Evolutionary conservation across 2,797 vertebrate genomes (phyloP), one percentile per base, ranked within the genome.

Genomic region (Parauchenoglanis ngamensis): DNA sequence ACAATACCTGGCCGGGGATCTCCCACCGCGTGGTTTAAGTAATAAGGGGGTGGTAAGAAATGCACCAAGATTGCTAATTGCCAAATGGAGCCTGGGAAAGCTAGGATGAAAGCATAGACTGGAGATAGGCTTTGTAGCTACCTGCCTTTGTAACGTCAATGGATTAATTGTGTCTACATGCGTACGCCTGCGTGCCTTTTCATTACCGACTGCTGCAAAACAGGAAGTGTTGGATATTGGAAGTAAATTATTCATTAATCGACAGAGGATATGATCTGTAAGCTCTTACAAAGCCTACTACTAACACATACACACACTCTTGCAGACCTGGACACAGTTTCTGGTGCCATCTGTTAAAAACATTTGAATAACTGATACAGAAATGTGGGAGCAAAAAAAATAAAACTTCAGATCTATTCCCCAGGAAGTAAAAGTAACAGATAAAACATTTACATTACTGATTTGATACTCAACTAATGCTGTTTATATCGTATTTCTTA

Each of bases 331-430:
- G 86, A 88, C 86, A 88, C 57, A 56, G 85, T 68, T 61, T 85
- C 73, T 65, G 59, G 46, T 88, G 21, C 80, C 87, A 90, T 90
- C 90, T 88, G 85, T 88, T 89, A 87, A 78, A 86, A 88, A 82
- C 75, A 92, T 93, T 93, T 93, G 92, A 93, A 93, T 93, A 94
- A 93, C 92, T 92, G 91, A 91, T 91, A 88, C 87, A 84, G 90
- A 89, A 87, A 87, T 91, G 82, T 85, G 86, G 87, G 86, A 83
- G 83, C 84, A 35, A 86, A 76, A 90, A 90, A 87, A 40, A 91
- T 92, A 75, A 87, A 89, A 86, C 57, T 57, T 84, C 2, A 84
- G 85, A 87, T 86, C 63, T 21, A 75, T 56, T 72, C 87, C 87
- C 85, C 89, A 78, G 88, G 83, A 89, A 89, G 86, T 89, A 63